Conservation (phyloP, 2,797 vertebrate species). For the Scleropages formosus region DNA sequence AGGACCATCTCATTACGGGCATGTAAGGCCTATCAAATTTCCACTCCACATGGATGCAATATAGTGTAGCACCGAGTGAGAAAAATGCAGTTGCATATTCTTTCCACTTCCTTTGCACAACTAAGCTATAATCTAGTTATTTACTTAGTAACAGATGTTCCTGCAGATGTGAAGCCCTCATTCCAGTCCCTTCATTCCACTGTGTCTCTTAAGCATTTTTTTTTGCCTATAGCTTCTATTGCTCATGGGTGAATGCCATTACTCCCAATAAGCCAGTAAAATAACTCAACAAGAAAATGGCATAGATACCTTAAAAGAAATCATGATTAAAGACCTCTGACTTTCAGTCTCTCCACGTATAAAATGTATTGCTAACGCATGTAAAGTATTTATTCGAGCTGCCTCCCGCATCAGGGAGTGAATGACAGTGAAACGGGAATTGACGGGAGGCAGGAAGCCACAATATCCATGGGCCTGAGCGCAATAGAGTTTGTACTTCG, state of each 20-base stretch:
- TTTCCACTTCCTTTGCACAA: slow-evolving; percentile 32
- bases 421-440: not conserved
- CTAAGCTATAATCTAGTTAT: slow-evolving; percentile 54
- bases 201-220: slow-evolving; percentile 56
- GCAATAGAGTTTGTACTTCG: no score
- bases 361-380: not conserved
- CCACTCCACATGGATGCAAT: slow-evolving; percentile 21
- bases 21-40: slow-evolving; percentile 39
- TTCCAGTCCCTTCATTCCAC: slow-evolving; percentile 55
- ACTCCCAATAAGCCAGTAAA: slow-evolving; percentile 39
- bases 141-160: slow-evolving; percentile 50
- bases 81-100: slow-evolving; percentile 36
- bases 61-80: not conserved
- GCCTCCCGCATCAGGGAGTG: not conserved
- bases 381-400: not conserved
- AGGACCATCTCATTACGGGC: not conserved
- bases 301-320: not conserved
- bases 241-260: slow-evolving; percentile 46
- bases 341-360: not conserved
- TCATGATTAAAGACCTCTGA: not conserved
- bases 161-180: slow-evolving; percentile 48
- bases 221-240: slow-evolving; percentile 41
- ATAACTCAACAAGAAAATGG: not conserved
- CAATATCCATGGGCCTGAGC: not conserved
- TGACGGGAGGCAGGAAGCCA: not conserved